Evolutionary conservation across 1,140 invertebrate species (phyloP).

Genomic region (Drosophila tani): DNA sequence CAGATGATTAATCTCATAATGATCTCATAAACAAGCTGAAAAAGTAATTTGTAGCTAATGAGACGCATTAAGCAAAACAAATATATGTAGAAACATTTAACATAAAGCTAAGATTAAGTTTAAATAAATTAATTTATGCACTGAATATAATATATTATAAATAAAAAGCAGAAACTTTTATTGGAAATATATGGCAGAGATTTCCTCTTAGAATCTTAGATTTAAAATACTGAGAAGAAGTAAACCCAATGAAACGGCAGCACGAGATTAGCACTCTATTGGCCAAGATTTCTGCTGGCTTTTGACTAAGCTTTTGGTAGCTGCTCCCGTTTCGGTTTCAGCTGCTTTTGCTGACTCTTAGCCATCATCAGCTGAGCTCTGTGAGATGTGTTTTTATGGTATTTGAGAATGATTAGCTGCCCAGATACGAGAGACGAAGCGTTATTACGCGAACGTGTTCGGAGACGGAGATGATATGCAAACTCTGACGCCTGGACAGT

Average conservation of each 20-base stretch:
- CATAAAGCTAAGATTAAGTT: too few relatives aligned
- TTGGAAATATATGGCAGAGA: neutral
- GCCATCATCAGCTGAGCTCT: conserved; percentile 45
- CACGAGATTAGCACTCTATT: conserved; percentile 66
- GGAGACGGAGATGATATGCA: conserved; percentile 42
- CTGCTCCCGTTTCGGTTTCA: conserved; percentile 37
- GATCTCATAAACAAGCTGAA: neutral
- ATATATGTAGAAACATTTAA: neutral
- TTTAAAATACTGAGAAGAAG: neutral
- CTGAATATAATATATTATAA: too few relatives aligned
- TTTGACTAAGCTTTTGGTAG: conserved; percentile 75
- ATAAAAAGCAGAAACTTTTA: neutral
- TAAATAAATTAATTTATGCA: too few relatives aligned
- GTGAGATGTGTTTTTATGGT: conserved; percentile 73
- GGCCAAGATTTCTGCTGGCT: conserved; percentile 52
- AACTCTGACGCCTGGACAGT: conserved; percentile 40
- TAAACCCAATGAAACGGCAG: conserved; percentile 31
- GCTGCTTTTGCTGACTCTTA: conserved; percentile 13
- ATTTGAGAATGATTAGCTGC: conserved; percentile 76
- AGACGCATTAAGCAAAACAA: neutral
- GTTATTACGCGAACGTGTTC: conserved; percentile 65
- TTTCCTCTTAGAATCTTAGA: too few relatives aligned
- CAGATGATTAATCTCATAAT: conserved; percentile 10
- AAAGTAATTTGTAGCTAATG: neutral
- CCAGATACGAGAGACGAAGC: conserved; percentile 61